Evolutionary conservation across 2,113 vertebrate genomes (phyloP).

Genomic region (Ctenodactylus gundi): DNA sequence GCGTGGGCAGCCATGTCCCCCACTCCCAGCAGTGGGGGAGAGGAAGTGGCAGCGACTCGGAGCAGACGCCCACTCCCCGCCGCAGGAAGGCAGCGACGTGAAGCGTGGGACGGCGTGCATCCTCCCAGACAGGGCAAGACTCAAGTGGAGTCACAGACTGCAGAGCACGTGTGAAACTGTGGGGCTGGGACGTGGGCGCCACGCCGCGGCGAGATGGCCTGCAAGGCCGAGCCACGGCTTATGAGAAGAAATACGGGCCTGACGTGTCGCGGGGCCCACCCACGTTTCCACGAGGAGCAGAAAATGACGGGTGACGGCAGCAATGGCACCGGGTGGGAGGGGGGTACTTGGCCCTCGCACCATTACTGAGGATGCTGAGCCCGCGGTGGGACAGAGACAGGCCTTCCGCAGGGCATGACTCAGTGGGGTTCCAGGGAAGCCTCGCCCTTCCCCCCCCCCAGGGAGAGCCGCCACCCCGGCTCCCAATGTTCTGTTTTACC

Average conservation of each 20-base stretch:
- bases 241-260: neutral
- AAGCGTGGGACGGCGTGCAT: neutral
- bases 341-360: no score
- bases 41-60: neutral
- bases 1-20: neutral
- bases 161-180: neutral
- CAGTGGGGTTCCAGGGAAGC: neutral
- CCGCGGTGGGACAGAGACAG: neutral
- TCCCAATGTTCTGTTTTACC: slow-evolving; percentile 66
- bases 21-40: neutral
- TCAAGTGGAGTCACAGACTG: neutral
- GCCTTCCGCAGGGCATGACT: neutral
- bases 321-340: neutral
- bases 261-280: neutral
- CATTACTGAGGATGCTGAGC: neutral
- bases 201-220: neutral
- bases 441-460: neutral
- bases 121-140: neutral
- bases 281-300: neutral
- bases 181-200: neutral
- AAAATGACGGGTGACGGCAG: neutral
- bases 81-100: neutral
- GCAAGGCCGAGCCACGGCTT: neutral
- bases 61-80: neutral
- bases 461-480: neutral